Evolutionary conservation across 2,113 vertebrate genomes (phyloP).

Genomic region (Neofelis nebulosa): DNA sequence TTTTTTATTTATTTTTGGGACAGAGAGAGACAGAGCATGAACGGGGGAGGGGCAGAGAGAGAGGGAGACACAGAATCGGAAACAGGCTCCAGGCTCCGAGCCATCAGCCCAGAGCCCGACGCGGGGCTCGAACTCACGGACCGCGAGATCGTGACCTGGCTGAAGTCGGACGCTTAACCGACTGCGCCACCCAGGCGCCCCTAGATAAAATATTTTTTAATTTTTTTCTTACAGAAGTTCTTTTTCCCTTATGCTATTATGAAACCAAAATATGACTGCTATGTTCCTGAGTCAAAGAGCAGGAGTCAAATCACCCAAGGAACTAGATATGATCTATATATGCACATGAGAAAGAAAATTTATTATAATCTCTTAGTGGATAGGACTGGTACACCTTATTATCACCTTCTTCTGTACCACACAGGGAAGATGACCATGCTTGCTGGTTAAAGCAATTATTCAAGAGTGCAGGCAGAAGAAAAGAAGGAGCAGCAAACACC

Average conservation of each 20-base stretch:
- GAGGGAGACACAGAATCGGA: too few species aligned
- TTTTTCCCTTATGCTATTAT: background rate
- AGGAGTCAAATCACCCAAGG: background rate
- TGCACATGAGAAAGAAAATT: background rate
- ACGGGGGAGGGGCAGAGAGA: too few species aligned
- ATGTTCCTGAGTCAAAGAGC: conserved; percentile 13
- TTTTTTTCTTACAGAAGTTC: background rate
- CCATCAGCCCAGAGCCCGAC: too few species aligned
- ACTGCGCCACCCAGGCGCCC: too few species aligned
- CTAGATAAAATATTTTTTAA: background rate
- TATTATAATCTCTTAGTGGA: background rate
- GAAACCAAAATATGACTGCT: background rate
- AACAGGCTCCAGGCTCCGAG: too few species aligned
- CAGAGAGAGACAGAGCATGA: too few species aligned
- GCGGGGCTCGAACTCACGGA: too few species aligned
- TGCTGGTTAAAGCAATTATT: conserved; percentile 59
- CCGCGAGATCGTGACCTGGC: too few species aligned
- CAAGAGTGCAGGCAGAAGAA: conserved; percentile 31
- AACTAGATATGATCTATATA: background rate
- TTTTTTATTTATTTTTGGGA: too few species aligned
- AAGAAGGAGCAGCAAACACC: conserved; percentile 39
- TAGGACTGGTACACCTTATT: background rate
- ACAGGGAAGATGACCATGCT: background rate
- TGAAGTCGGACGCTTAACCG: too few species aligned
- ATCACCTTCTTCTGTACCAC: background rate